These are phyloP conservation scores for Drosophila leontia DNA, from an alignment of 1,140 invertebrate genomes.

Conservation along the genomic window DNA sequence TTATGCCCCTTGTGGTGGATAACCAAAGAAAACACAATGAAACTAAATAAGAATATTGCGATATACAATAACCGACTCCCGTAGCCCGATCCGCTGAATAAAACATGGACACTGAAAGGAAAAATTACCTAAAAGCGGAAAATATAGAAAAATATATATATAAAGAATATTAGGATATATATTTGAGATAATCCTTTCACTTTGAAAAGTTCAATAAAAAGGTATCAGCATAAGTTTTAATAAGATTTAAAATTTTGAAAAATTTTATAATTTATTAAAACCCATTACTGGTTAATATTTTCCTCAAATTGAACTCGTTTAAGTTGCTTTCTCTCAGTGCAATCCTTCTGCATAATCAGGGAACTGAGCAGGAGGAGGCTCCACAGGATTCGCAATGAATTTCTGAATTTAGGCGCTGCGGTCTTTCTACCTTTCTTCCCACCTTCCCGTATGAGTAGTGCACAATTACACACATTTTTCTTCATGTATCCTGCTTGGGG, in stretches of 20 bases:
- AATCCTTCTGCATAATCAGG: slow-evolving; percentile 18
- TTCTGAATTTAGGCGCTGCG: slow-evolving; percentile 56
- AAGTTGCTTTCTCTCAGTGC: neutral
- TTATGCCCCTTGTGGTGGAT: slow-evolving; percentile 58
- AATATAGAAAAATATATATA: too few species aligned
- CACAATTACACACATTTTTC: slow-evolving; percentile 62
- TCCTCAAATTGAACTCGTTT: neutral
- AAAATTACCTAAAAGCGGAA: too few species aligned
- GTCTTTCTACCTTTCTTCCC: slow-evolving; percentile 3
- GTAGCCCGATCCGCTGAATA: slow-evolving; percentile 42
- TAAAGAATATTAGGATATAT: too few species aligned
- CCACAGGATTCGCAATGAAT: slow-evolving; percentile 42
- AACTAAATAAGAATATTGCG: slow-evolving; percentile 65
- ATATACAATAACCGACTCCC: slow-evolving; percentile 55
- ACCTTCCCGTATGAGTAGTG: slow-evolving; percentile 50
- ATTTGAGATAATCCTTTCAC: too few species aligned
- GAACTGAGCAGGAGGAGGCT: too few species aligned
- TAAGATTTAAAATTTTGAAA: neutral
- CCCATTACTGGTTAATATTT: neutral
- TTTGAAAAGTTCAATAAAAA: too few species aligned
- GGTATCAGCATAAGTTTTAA: neutral
- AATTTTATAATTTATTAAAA: neutral
- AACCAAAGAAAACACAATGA: slow-evolving; percentile 55
- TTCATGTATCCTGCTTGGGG: slow-evolving; percentile 5
- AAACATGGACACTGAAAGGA: slow-evolving; percentile 39